These are phyloP conservation scores for Drosophila yooni DNA, from an alignment of 2,888 invertebrate genomes.

Conservation along the genomic window DNA sequence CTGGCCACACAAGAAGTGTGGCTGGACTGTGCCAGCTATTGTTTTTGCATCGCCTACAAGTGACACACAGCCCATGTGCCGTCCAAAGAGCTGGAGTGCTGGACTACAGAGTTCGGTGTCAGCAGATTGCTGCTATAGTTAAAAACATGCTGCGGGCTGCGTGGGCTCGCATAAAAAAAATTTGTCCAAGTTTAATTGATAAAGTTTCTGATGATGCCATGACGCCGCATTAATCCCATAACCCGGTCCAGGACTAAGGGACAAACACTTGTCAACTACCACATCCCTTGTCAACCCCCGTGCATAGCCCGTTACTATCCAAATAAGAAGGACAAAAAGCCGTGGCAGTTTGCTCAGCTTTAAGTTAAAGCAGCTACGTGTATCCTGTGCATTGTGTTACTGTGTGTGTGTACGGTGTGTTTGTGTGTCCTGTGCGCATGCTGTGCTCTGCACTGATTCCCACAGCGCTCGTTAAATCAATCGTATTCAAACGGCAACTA, in stretches of 20 bases:
- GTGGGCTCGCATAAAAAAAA: slow-evolving; percentile 54
- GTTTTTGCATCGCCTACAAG: slow-evolving; percentile 62
- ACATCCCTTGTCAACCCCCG: not conserved
- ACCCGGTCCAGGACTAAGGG: slow-evolving; percentile 26
- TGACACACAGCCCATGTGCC: slow-evolving; percentile 47
- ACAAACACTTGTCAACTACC: slow-evolving; percentile 11
- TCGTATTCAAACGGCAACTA: slow-evolving; percentile 70
- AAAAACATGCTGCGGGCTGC: slow-evolving; percentile 64
- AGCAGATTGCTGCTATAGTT: slow-evolving; percentile 55
- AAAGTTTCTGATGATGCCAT: slow-evolving; percentile 76
- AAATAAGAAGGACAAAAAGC: slow-evolving; percentile 37
- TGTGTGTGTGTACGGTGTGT: not conserved
- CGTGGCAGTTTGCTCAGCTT: slow-evolving; percentile 75
- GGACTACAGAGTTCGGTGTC: slow-evolving; percentile 33
- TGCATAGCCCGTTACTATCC: not conserved
- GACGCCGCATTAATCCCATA: slow-evolving; percentile 72
- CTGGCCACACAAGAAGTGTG: slow-evolving; percentile 25
- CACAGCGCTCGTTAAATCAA: slow-evolving; percentile 77
- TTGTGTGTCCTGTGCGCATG: slow-evolving; percentile 37
- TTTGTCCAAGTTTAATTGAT: slow-evolving; percentile 77
- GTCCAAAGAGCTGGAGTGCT: slow-evolving; percentile 19
- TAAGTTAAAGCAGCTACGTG: slow-evolving; percentile 71
- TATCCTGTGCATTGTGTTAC: slow-evolving; percentile 23
- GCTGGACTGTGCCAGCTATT: slow-evolving; percentile 37
- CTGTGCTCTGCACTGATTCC: slow-evolving; percentile 69